Conservation (phyloP, 2,113 vertebrate genomes). For the Chaenogobius annularis region DNA sequence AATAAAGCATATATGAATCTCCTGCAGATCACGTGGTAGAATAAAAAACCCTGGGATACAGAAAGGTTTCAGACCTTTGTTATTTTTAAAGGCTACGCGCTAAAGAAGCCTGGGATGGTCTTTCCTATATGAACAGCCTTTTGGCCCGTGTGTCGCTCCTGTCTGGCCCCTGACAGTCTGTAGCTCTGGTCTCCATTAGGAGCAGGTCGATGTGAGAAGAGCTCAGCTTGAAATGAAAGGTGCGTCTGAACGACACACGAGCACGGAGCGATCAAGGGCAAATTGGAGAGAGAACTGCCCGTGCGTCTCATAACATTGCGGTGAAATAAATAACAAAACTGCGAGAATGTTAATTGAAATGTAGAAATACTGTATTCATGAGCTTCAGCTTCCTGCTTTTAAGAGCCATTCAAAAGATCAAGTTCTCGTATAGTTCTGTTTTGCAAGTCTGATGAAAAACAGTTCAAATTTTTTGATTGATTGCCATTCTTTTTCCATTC, state of each 20-base stretch:
- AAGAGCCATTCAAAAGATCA: too few species aligned
- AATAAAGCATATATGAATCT: too few species aligned
- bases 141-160: conserved; percentile 4
- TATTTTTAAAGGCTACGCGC: too few species aligned
- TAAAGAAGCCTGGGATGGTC: not conserved
- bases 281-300: not conserved
- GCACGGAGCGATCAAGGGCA: conserved; percentile 2
- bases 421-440: too few species aligned
- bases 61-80: too few species aligned
- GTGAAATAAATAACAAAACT: not conserved
- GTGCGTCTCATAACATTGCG: not conserved
- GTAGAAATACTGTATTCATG: not conserved
- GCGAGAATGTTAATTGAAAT: not conserved
- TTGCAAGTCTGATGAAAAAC: too few species aligned
- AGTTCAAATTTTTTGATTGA: too few species aligned
- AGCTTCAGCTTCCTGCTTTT: too few species aligned
- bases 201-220: conserved; percentile 33
- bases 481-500: too few species aligned
- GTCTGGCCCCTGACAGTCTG: conserved; percentile 15
- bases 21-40: too few species aligned
- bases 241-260: conserved; percentile 15
- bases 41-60: too few species aligned
- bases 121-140: not conserved
- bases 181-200: conserved; percentile 38
- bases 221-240: conserved; percentile 22